Percentiles rank a stretch among this genome's conserved stretches.
These are phyloP conservation scores for Epizoanthus ramosus DNA, from an alignment of 92 coral and sea anemone genomes.

Conservation along the genomic window DNA sequence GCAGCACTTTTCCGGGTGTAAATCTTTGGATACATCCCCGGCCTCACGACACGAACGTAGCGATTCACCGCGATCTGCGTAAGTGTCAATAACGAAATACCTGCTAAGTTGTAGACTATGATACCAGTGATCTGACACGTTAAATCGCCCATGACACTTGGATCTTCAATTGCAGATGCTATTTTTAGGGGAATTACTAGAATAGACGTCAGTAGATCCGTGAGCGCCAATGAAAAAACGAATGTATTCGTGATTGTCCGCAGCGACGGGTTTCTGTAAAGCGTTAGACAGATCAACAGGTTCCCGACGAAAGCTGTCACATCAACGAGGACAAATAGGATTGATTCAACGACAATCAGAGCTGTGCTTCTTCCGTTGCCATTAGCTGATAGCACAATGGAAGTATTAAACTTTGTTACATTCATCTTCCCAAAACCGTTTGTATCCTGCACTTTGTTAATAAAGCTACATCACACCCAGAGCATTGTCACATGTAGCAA, in stretches of 20 bases:
- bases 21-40: background rate
- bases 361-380: no score
- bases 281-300: background rate
- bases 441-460: no score
- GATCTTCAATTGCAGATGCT: no score
- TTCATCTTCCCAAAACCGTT: no score
- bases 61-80: background rate
- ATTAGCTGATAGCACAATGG: no score
- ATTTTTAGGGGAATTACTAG: background rate
- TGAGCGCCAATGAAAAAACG: background rate
- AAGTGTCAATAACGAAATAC: background rate
- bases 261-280: slow-evolving; percentile 2
- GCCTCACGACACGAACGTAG: background rate
- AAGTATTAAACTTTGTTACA: no score
- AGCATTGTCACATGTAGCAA: no score
- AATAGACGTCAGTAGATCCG: background rate
- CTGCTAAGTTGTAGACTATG: background rate
- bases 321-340: background rate
- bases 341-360: background rate
- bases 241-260: slow-evolving; percentile 3
- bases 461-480: no score
- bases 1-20: slow-evolving; percentile 2
- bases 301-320: slow-evolving; percentile 11
- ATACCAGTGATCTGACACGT: slow-evolving; percentile 9
- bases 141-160: background rate